A percentile compares a stretch with the other conserved stretches of the same genome.
These are phyloP conservation scores for Podabrus alpinus DNA, from an alignment of 2,888 invertebrate species.

Conservation along the genomic window DNA sequence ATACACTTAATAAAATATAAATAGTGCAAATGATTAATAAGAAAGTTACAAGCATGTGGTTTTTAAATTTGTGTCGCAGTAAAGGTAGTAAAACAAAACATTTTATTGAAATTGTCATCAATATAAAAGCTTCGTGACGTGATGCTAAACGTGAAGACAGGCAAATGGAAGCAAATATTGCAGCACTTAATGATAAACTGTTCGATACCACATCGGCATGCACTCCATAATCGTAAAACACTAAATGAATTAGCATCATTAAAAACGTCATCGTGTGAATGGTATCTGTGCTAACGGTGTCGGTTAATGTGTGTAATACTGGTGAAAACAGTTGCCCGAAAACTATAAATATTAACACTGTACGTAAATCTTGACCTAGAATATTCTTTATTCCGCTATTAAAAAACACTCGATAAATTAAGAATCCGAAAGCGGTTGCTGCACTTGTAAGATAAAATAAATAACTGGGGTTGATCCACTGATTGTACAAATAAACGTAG, in stretches of 20 bases:
- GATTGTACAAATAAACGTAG: conserved; percentile 74
- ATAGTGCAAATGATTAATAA: conserved; percentile 60
- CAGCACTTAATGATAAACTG: conserved; percentile 91
- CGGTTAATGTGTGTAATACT: conserved; percentile 89
- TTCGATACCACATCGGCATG: conserved; percentile 87
- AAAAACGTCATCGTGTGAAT: conserved; percentile 91
- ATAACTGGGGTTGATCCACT: conserved; percentile 66
- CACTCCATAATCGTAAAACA: conserved; percentile 92
- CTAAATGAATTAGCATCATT: conserved; percentile 85
- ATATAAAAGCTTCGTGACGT: conserved; percentile 84
- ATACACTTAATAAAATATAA: conserved; percentile 61
- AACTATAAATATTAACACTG: conserved; percentile 78
- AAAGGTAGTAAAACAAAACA: conserved; percentile 89
- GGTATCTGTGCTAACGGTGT: conserved; percentile 96
- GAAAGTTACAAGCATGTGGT: conserved; percentile 60
- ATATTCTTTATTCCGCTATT: conserved; percentile 38
- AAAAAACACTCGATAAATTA: conserved; percentile 59
- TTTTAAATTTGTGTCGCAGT: conserved; percentile 65
- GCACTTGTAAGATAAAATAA: conserved; percentile 64
- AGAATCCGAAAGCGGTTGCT: conserved; percentile 66
- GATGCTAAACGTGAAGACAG: conserved; percentile 88
- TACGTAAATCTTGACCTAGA: conserved; percentile 70
- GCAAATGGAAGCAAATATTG: conserved; percentile 93
- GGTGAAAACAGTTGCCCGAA: conserved; percentile 91
- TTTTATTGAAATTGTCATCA: conserved; percentile 86